Evolutionary conservation across 2,797 vertebrate genomes (phyloP).

Genomic region (Tokudaia tokunoshimensis): DNA sequence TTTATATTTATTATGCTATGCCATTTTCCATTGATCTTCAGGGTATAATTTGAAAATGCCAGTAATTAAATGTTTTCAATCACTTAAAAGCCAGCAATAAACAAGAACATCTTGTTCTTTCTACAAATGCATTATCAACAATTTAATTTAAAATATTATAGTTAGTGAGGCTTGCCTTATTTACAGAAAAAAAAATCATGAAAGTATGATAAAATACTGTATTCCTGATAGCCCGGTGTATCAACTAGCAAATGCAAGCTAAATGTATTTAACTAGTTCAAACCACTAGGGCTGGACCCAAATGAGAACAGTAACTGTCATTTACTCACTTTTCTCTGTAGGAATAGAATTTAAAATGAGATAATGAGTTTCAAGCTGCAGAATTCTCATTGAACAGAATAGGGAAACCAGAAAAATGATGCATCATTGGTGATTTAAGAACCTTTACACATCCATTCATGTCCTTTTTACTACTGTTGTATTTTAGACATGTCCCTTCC

Average conservation of each 20-base stretch:
- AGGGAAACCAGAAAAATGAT: neutral
- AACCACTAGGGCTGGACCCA: neutral
- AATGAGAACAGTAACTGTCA: neutral
- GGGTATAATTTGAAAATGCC: constrained; percentile 54
- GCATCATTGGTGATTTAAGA: neutral
- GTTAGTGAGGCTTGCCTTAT: neutral
- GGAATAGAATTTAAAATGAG: neutral
- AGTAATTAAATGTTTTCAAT: constrained; percentile 59
- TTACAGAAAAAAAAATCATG: constrained; percentile 39
- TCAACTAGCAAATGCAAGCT: neutral
- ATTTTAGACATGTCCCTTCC: neutral
- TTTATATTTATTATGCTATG: constrained; percentile 55
- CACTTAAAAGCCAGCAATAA: constrained; percentile 43
- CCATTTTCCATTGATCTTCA: constrained; percentile 14
- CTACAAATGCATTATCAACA: neutral
- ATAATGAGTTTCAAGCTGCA: neutral
- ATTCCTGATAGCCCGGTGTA: neutral
- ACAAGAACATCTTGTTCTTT: neutral
- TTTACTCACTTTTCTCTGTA: neutral
- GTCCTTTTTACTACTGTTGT: neutral
- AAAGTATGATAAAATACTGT: neutral
- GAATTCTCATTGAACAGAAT: neutral
- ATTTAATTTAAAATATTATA: constrained; percentile 41
- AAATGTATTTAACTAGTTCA: neutral
- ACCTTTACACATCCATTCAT: neutral